Conservation (phyloP, 1,140 invertebrate genomes). For the Drosophila arizonae region DNA sequence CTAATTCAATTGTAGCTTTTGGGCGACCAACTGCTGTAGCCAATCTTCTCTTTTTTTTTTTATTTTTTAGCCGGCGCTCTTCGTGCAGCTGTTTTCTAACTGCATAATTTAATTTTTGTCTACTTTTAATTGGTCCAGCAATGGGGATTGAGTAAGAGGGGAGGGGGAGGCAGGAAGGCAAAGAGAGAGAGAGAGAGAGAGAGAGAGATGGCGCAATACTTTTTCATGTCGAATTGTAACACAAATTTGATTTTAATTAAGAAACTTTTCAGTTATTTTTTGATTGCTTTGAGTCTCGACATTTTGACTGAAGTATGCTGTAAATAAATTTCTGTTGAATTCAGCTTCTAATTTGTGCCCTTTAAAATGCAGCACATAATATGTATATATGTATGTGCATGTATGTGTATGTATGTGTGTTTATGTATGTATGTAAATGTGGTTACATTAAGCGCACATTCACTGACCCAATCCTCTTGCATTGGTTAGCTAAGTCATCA, state of each 20-base stretch:
- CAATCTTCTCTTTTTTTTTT: conserved; percentile 13
- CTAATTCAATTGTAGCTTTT: conserved; percentile 71
- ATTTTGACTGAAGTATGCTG: conserved; percentile 18
- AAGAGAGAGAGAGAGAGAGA: neutral
- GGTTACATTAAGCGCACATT: no score
- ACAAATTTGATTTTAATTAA: conserved; percentile 49
- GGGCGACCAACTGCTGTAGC: conserved; percentile 21
- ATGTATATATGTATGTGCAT: neutral
- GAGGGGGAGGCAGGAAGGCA: no score
- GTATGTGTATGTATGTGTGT: neutral
- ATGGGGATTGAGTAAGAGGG: neutral
- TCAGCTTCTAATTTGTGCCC: neutral
- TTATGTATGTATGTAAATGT: no score
- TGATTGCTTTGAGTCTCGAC: conserved; percentile 18
- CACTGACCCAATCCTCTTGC: no score
- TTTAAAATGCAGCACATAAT: no score
- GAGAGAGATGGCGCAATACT: conserved; percentile 4
- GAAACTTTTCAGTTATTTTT: conserved; percentile 28
- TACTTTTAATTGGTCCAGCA: conserved; percentile 77
- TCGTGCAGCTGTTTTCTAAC: conserved; percentile 50
- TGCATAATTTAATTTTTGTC: conserved; percentile 82
- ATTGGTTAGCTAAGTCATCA: no score
- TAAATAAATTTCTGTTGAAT: neutral
- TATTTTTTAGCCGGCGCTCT: conserved; percentile 16
- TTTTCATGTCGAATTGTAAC: conserved; percentile 26